These are phyloP conservation scores for Drosophila anomalata DNA, from an alignment of 2,888 invertebrate species.

Conservation along the genomic window DNA sequence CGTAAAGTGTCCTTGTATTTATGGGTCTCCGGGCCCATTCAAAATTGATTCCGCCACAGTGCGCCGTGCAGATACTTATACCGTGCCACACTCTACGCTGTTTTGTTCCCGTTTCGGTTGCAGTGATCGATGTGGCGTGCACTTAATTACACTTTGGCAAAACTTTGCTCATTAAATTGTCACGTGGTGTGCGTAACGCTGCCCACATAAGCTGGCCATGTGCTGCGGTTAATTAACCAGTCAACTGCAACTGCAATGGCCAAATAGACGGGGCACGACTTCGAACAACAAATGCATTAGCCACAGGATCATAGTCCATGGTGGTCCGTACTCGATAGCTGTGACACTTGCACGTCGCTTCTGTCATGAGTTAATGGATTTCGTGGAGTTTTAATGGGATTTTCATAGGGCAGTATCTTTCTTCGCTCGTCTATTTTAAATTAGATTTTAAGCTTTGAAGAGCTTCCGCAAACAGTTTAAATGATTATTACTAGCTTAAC, in stretches of 20 bases:
- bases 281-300: neutral
- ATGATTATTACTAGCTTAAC: neutral
- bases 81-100: neutral
- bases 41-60: conserved; percentile 26
- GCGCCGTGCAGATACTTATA: neutral
- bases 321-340: conserved; percentile 8
- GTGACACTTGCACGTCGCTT: conserved; percentile 1
- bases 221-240: conserved; percentile 53
- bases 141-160: conserved; percentile 59
- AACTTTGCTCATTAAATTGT: conserved; percentile 66
- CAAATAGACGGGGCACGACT: neutral
- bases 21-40: conserved; percentile 11
- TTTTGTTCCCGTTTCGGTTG: conserved; percentile 14
- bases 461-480: neutral
- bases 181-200: conserved; percentile 51
- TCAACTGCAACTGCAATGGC: conserved; percentile 23
- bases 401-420: neutral
- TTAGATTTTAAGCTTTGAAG: neutral
- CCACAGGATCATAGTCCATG: conserved; percentile 34
- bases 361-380: conserved; percentile 1
- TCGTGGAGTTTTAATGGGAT: conserved; percentile 5
- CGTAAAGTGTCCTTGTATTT: conserved; percentile 13
- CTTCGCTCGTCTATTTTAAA: neutral
- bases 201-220: conserved; percentile 33
- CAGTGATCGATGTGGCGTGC: conserved; percentile 53